These are phyloP conservation scores for Lepus timidus DNA, from an alignment of 2,113 vertebrate species.

Conservation along the genomic window DNA sequence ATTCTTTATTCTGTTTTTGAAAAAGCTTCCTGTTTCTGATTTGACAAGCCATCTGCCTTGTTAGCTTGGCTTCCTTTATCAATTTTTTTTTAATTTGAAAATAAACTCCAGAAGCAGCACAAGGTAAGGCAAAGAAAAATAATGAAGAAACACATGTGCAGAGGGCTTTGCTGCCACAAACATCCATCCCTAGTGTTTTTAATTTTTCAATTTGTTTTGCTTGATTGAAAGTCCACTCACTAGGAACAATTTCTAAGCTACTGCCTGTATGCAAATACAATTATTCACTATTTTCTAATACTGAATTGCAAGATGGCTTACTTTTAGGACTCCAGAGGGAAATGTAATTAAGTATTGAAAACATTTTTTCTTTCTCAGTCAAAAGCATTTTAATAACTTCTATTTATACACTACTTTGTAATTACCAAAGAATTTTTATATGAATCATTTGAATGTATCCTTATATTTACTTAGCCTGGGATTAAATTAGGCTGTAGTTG, in stretches of 20 bases:
- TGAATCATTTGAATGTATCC: neutral
- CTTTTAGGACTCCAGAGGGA: conserved; percentile 34
- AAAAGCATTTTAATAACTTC: conserved; percentile 28
- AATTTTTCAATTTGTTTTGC: conserved; percentile 58
- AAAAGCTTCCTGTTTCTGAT: conserved; percentile 54
- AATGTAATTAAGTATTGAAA: conserved; percentile 51
- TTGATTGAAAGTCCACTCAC: conserved; percentile 58
- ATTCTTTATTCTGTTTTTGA: conserved; percentile 46
- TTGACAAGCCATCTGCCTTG: conserved; percentile 62
- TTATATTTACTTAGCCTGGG: neutral
- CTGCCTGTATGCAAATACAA: conserved; percentile 1
- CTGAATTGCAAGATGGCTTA: conserved; percentile 17
- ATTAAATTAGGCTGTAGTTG: neutral
- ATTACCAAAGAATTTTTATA: neutral
- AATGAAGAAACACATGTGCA: conserved; percentile 20
- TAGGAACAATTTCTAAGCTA: conserved; percentile 32
- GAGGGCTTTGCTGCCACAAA: neutral
- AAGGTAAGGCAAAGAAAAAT: conserved; percentile 47
- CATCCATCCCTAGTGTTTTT: conserved; percentile 2
- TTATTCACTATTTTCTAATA: conserved; percentile 48
- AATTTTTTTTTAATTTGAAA: conserved; percentile 62
- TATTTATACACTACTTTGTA: conserved; percentile 9
- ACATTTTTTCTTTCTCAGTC: conserved; percentile 28
- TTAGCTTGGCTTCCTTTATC: conserved; percentile 50
- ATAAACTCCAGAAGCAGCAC: conserved; percentile 50